Evolutionary conservation across 2,888 invertebrate species (phyloP).

Genomic region (Caenorhabditis sulstoni): DNA sequence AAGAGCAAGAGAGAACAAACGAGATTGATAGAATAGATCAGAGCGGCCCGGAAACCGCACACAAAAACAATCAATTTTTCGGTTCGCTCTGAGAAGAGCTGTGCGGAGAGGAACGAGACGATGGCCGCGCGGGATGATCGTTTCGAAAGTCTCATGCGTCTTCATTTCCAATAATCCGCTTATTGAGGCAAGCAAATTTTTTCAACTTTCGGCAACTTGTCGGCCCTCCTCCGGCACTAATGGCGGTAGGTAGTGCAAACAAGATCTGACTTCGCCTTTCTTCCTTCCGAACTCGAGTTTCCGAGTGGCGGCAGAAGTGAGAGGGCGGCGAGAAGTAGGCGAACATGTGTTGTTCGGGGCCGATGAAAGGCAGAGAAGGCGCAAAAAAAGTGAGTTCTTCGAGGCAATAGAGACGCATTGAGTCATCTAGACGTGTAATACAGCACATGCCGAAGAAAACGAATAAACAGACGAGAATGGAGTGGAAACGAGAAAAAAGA

Average conservation of each 20-base stretch:
- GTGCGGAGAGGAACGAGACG: conserved; percentile 13
- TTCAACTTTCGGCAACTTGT: conserved; percentile 55
- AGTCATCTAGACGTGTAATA: conserved; percentile 48
- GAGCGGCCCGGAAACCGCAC: conserved; percentile 27
- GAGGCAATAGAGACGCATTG: conserved; percentile 22
- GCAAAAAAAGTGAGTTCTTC: conserved; percentile 27
- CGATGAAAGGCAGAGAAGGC: conserved; percentile 8
- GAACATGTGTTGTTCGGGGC: conserved; percentile 54
- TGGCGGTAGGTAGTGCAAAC: conserved; percentile 54
- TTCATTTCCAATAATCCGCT: conserved; percentile 58
- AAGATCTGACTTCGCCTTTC: conserved; percentile 22
- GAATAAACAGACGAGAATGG: conserved; percentile 48
- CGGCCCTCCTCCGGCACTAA: conserved; percentile 27
- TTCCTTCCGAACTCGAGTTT: conserved; percentile 23
- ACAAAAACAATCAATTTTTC: conserved; percentile 31
- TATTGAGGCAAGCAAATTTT: conserved; percentile 40
- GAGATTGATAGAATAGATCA: conserved; percentile 29
- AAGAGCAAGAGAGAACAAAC: conserved; percentile 1
- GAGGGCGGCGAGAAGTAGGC: conserved; percentile 17
- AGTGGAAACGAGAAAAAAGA: background rate
- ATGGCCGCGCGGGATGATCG: conserved; percentile 20
- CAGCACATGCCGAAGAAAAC: conserved; percentile 34
- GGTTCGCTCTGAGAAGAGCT: background rate
- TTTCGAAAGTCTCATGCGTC: conserved; percentile 45
- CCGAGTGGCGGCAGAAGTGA: background rate